Percentiles rank a stretch among this genome's conserved stretches.
Conservation (phyloP, 2,797 vertebrate genomes). For the Moxostoma hubbsi region DNA sequence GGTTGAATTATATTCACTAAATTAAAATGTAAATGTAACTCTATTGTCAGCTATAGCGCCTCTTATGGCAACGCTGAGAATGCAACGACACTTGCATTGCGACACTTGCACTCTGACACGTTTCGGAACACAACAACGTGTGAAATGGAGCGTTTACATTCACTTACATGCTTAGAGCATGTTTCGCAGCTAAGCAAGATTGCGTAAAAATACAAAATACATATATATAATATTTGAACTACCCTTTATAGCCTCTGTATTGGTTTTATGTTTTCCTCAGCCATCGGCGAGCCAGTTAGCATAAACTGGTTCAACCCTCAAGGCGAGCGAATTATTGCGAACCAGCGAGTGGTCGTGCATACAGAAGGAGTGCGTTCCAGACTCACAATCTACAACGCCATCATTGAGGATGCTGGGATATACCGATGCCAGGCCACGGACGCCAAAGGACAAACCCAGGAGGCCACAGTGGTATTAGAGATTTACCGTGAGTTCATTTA, state of each 20-base stretch:
- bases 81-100: too few species aligned
- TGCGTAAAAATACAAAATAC: too few species aligned
- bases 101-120: too few species aligned
- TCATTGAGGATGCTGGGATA: slow-evolving; percentile 94
- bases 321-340: slow-evolving; percentile 87
- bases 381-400: slow-evolving; percentile 93
- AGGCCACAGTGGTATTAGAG: slow-evolving; percentile 94
- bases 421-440: slow-evolving; percentile 94
- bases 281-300: slow-evolving; percentile 89
- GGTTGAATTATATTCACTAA: too few species aligned
- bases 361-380: slow-evolving; percentile 87
- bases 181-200: too few species aligned
- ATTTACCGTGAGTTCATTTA: slow-evolving; percentile 88
- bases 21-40: too few species aligned
- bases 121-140: too few species aligned
- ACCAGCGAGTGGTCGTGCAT: slow-evolving; percentile 88
- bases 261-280: slow-evolving; percentile 66
- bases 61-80: too few species aligned
- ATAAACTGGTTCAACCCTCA: slow-evolving; percentile 96
- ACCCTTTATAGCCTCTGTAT: not conserved
- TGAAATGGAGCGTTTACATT: too few species aligned
- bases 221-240: too few species aligned
- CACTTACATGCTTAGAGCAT: too few species aligned
- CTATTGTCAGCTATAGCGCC: too few species aligned
- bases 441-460: slow-evolving; percentile 84